Evolutionary conservation across 1,140 invertebrate genomes (phyloP), one percentile per base, ranked within the genome.

Genomic region (Mya arenaria): DNA sequence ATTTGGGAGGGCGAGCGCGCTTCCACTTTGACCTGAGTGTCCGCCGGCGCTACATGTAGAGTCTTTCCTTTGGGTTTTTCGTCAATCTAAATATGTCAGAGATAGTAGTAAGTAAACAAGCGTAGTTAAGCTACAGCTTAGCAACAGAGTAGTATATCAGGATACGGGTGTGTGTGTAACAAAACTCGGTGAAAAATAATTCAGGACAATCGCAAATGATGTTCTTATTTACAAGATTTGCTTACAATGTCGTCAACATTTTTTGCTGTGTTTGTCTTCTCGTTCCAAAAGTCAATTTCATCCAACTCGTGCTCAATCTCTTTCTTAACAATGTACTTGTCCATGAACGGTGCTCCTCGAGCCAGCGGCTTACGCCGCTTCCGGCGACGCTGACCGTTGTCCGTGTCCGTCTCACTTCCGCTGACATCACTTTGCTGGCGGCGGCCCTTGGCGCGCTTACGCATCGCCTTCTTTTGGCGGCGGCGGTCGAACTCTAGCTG

Each of bases 311-410:
- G 25, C 52, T 79, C 77, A 15, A 79, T 56, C 30, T 32, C 77
- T 69, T 79, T 79, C 65, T 79, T 79, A 4, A 30, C 41, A 25
- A 66, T 39, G 56, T 79, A 79, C 36, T 58, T n/a, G 32, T 69
- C 23, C 5, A 36, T 79, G 39, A 25, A 69, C 1, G 77, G 77
- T 32, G 77, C 77, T 23, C 41, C 63, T n/a, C 44, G 32, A 34
- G 39, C 4, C 13, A n/a, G 39, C 0, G 8, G 25, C 39, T 69
- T 58, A 13, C 72, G 30, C 41, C 19, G 10, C 63, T 66, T 66
- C 32, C 32, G 23, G 23, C 77, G 4, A 25, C 52, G 32, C 36
- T 17, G 25, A n/a, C 36, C 62, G 0, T 5, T 34, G 1, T 79
- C 77, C n/a, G 62, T 32, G 0, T 69, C 77, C 1, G 52, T 25